Percentiles rank a stretch among this genome's conserved stretches.
phyloP scores from a whole-genome alignment of 2,113 vertebrate genomes.

The Picathartes gymnocephalus region DNA sequence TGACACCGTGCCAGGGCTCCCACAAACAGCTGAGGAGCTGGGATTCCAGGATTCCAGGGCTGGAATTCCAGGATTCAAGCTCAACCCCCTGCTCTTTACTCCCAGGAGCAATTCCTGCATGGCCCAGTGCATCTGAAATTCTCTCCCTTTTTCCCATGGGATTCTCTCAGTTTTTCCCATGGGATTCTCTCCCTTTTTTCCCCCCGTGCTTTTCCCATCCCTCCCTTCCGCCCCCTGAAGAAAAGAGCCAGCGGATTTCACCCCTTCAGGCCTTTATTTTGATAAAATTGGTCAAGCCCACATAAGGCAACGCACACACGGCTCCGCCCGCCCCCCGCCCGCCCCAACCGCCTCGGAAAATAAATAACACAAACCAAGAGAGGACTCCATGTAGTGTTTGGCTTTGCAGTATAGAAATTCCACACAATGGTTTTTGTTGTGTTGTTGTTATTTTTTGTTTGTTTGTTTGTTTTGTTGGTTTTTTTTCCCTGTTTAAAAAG shows the following conservation, averaged over 20 bases:
- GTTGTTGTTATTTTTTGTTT: background rate
- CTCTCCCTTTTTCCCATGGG: background rate
- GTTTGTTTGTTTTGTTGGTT: background rate
- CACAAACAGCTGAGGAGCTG: background rate
- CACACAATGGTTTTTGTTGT: constrained; percentile 34
- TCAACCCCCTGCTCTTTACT: rapidly evolving
- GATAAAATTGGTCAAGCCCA: constrained; percentile 64
- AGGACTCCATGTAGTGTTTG: constrained; percentile 63
- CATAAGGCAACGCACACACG: constrained; percentile 60
- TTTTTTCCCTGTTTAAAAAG: constrained; percentile 48
- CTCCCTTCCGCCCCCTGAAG: background rate
- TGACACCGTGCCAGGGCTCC: background rate
- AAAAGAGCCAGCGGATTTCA: background rate
- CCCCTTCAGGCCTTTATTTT: constrained; percentile 58
- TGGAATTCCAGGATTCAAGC: background rate
- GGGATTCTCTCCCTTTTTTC: too few relatives aligned
- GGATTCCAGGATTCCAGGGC: background rate
- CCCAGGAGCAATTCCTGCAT: rapidly evolving
- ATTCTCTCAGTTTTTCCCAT: background rate
- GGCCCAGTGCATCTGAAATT: rapidly evolving
- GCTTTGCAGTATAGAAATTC: constrained; percentile 62
- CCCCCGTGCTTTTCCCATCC: rapidly evolving
- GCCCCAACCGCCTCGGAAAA: background rate
- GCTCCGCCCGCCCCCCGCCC: constrained; percentile 3
- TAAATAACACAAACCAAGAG: constrained; percentile 56